phyloP scores from a whole-genome alignment of 2,797 vertebrate genomes.

The Enteromius mattozi region DNA sequence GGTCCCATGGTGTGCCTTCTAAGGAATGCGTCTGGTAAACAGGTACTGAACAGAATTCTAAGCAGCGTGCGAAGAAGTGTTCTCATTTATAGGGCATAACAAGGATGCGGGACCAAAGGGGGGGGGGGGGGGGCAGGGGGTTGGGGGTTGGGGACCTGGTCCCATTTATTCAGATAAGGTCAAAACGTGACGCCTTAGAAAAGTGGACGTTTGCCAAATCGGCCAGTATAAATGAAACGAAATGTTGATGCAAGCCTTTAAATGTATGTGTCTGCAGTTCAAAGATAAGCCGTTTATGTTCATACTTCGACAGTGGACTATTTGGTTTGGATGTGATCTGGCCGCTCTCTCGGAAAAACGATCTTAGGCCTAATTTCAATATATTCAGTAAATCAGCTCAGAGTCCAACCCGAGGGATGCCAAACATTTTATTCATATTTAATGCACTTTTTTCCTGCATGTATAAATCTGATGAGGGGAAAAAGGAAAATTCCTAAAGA shows the following conservation, averaged over 20 bases:
- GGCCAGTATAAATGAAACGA: constrained; percentile 55
- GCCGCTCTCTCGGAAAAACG: constrained; percentile 25
- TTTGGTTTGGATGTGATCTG: constrained; percentile 57
- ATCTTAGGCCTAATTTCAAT: constrained; percentile 50
- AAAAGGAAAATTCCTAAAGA: neutral
- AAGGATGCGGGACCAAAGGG: neutral
- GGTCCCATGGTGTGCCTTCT: constrained; percentile 56
- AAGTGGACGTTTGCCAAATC: constrained; percentile 53
- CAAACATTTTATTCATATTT: constrained; percentile 49
- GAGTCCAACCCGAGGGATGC: constrained; percentile 36
- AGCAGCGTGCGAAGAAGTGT: constrained; percentile 54
- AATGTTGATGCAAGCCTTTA: constrained; percentile 51
- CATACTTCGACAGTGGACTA: constrained; percentile 41
- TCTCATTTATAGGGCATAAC: constrained; percentile 51
- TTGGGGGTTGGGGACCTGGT: constrained; percentile 1
- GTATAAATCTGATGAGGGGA: constrained; percentile 37
- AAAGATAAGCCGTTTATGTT: constrained; percentile 51
- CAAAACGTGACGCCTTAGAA: constrained; percentile 41
- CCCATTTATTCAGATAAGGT: constrained; percentile 51
- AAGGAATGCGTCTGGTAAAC: constrained; percentile 61
- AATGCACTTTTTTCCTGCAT: constrained; percentile 37
- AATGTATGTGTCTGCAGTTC: constrained; percentile 50
- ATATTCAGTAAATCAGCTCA: constrained; percentile 45
- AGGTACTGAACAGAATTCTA: constrained; percentile 64
- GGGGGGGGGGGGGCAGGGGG: neutral